Evolutionary conservation across 2,888 invertebrate genomes (phyloP).

Genomic region (Lepidochrysops patricia): DNA sequence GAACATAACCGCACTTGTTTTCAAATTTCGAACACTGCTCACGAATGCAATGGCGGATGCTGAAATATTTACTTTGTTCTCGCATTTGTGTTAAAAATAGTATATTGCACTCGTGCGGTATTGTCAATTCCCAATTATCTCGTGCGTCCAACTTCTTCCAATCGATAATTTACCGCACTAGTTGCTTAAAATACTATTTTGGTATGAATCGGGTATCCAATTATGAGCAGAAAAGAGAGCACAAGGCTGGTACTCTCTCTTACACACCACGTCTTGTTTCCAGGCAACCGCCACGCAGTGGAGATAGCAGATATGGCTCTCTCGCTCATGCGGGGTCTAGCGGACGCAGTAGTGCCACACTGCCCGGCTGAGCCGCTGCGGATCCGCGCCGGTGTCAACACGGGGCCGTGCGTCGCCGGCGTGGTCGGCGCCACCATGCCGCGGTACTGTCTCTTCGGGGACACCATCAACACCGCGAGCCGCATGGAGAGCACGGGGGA

Average conservation of each 20-base stretch:
- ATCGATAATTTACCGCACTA: too few relatives aligned
- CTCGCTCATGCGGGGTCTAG: conserved; percentile 66
- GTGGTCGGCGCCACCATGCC: conserved; percentile 78
- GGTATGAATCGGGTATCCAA: background rate
- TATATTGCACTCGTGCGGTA: too few relatives aligned
- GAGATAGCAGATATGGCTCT: conserved; percentile 78
- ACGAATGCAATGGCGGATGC: too few relatives aligned
- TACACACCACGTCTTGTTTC: background rate
- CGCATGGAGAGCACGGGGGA: conserved; percentile 78
- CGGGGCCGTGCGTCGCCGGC: conserved; percentile 78
- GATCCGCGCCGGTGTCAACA: conserved; percentile 76
- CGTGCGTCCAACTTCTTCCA: too few relatives aligned
- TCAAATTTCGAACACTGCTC: too few relatives aligned
- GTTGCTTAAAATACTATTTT: too few relatives aligned
- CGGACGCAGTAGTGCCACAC: conserved; percentile 72
- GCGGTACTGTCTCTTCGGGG: conserved; percentile 76
- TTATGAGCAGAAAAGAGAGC: too few relatives aligned
- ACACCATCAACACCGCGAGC: conserved; percentile 78
- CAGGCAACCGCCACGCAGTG: conserved; percentile 72
- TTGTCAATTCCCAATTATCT: too few relatives aligned
- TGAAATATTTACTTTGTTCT: too few relatives aligned
- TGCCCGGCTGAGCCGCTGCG: conserved; percentile 58
- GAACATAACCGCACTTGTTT: too few relatives aligned
- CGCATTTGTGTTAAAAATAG: too few relatives aligned
- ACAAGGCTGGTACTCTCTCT: background rate